phyloP scores from a whole-genome alignment of 2,113 vertebrate species.

The Scortum barcoo region DNA sequence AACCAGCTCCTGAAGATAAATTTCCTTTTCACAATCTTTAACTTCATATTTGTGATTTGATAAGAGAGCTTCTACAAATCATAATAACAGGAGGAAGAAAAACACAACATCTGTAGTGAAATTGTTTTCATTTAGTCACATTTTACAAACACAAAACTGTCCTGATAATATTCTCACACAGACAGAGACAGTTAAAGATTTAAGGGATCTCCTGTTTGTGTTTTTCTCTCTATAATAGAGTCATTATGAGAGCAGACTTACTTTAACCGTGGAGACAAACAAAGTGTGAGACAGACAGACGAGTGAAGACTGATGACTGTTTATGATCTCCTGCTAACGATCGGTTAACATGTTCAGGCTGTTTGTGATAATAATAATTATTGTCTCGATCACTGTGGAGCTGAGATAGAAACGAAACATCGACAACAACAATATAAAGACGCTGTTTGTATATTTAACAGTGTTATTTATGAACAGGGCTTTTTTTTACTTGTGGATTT shows the following conservation, averaged over 20 bases:
- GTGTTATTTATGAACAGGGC: neutral
- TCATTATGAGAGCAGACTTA: neutral
- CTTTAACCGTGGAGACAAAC: neutral
- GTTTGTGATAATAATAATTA: neutral
- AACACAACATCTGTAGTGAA: too few relatives aligned
- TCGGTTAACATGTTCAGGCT: neutral
- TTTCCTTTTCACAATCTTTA: too few relatives aligned
- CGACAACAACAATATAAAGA: neutral
- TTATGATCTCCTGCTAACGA: conserved; percentile 2
- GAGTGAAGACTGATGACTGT: conserved; percentile 21
- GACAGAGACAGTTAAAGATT: neutral
- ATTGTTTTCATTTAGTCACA: too few relatives aligned
- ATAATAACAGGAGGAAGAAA: too few relatives aligned
- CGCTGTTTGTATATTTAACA: neutral
- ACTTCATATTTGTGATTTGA: too few relatives aligned
- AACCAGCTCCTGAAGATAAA: too few relatives aligned
- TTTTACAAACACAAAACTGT: too few relatives aligned
- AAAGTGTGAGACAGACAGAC: neutral
- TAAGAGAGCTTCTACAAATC: too few relatives aligned
- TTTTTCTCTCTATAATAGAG: too few relatives aligned
- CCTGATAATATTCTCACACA: neutral
- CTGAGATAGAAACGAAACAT: neutral
- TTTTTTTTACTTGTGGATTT: neutral
- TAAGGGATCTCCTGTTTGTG: neutral
- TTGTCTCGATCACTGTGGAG: neutral